Conservation (phyloP, 2,113 vertebrate species). For the Todiramphus chloris region DNA sequence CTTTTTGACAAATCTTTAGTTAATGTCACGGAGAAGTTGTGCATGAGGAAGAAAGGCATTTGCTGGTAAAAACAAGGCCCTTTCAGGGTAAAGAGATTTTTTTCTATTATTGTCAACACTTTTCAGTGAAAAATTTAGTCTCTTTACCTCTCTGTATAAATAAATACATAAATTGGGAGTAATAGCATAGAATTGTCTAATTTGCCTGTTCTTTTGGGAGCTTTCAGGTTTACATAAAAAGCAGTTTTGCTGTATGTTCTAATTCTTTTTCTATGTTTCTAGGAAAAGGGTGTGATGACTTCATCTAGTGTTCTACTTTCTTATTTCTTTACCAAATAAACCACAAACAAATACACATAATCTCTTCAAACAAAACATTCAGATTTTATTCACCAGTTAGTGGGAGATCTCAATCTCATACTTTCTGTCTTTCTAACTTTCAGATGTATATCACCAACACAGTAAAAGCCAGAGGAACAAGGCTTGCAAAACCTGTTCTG, state of each 20-base stretch:
- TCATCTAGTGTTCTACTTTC: neutral
- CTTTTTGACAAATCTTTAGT: neutral
- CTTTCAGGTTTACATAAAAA: neutral
- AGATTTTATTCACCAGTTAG: neutral
- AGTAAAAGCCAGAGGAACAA: slow-evolving; percentile 92
- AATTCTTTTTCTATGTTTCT: neutral
- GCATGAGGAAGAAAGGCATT: neutral
- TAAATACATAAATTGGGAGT: neutral
- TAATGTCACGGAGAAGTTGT: neutral
- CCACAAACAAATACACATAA: neutral
- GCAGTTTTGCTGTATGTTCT: neutral
- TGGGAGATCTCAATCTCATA: neutral
- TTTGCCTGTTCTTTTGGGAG: neutral
- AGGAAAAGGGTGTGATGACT: neutral
- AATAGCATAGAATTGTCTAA: neutral
- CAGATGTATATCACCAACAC: slow-evolving; percentile 98
- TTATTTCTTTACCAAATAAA: neutral
- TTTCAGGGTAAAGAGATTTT: neutral
- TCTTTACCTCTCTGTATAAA: neutral
- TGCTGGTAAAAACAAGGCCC: neutral
- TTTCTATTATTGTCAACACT: neutral
- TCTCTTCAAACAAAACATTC: neutral
- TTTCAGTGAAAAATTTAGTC: neutral
- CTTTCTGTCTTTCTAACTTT: slow-evolving; percentile 52
- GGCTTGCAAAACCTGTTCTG: slow-evolving; percentile 92